Conservation (phyloP, 2,888 invertebrate genomes). For the Cyrtodaria siliqua region DNA sequence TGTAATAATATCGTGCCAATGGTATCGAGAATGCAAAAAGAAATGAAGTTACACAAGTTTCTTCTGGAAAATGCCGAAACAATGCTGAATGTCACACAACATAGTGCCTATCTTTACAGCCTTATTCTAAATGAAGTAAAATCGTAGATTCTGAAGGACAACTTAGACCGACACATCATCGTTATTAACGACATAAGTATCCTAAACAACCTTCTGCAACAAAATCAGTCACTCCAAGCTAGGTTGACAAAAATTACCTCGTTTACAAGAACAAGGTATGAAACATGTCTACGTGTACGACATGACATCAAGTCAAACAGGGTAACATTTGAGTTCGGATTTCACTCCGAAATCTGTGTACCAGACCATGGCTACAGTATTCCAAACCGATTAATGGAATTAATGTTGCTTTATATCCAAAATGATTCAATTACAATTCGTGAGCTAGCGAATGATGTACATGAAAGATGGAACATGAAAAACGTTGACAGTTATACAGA, state of each 20-base stretch:
- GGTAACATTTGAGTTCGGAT: too few relatives aligned
- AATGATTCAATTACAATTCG: too few relatives aligned
- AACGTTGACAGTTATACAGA: too few relatives aligned
- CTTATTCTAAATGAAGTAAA: slow-evolving; percentile 8
- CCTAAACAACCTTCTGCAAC: neutral
- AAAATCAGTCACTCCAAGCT: neutral
- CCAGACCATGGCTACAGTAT: too few relatives aligned
- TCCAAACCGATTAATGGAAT: too few relatives aligned
- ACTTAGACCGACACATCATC: slow-evolving; percentile 6
- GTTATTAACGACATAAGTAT: slow-evolving; percentile 8
- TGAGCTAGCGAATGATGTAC: too few relatives aligned
- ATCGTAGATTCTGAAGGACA: neutral
- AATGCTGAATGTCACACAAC: neutral
- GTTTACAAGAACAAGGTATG: neutral
- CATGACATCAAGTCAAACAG: too few relatives aligned
- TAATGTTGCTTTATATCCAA: too few relatives aligned
- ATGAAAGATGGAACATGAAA: too few relatives aligned
- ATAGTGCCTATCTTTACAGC: slow-evolving; percentile 5
- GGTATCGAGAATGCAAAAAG: neutral
- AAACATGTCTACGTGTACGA: too few relatives aligned
- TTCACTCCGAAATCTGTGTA: too few relatives aligned
- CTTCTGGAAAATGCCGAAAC: neutral
- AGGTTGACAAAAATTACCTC: neutral
- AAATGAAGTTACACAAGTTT: neutral
- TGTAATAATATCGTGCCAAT: slow-evolving; percentile 13